These are phyloP conservation scores for Drosophila serrata DNA, from an alignment of 1,140 invertebrate genomes.

Conservation along the genomic window DNA sequence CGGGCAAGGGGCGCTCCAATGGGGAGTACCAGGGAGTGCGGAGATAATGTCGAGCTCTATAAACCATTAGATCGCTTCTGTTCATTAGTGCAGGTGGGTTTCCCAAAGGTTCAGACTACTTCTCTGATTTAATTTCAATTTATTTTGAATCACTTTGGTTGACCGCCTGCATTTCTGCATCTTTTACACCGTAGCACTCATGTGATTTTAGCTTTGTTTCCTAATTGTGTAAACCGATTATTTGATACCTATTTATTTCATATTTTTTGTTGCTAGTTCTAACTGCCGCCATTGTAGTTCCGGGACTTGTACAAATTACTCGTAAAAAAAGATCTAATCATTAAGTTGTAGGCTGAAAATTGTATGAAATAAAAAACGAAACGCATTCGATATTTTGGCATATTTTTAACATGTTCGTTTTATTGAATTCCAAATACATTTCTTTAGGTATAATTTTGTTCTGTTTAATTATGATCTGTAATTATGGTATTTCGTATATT, in stretches of 20 bases:
- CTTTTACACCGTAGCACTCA: slow-evolving; percentile 59
- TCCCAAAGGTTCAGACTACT: too few species aligned
- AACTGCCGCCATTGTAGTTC: slow-evolving; percentile 64
- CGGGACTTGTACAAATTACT: slow-evolving; percentile 68
- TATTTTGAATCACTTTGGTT: neutral
- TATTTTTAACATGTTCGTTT: slow-evolving; percentile 77
- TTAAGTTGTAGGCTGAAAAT: slow-evolving; percentile 64
- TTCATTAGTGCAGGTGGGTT: neutral
- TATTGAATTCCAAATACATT: slow-evolving; percentile 82
- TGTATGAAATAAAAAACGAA: slow-evolving; percentile 49
- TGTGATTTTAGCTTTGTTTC: slow-evolving; percentile 81
- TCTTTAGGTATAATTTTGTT: slow-evolving; percentile 67
- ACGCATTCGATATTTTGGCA: slow-evolving; percentile 33
- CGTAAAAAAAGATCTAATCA: slow-evolving; percentile 59
- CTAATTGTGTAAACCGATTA: slow-evolving; percentile 48
- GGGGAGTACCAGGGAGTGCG: slow-evolving; percentile 80
- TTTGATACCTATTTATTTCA: slow-evolving; percentile 67
- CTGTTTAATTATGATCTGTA: slow-evolving; percentile 21
- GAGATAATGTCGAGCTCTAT: slow-evolving; percentile 42
- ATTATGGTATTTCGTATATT: slow-evolving; percentile 51
- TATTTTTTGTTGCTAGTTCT: slow-evolving; percentile 66
- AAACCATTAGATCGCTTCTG: slow-evolving; percentile 3
- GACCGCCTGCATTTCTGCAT: slow-evolving; percentile 18
- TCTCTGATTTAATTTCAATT: neutral
- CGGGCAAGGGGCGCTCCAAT: slow-evolving; percentile 86